Evolutionary conservation across 2,888 invertebrate species (phyloP), one percentile per base, ranked within the genome.

Genomic region (Sphaerophoria rueppellii): DNA sequence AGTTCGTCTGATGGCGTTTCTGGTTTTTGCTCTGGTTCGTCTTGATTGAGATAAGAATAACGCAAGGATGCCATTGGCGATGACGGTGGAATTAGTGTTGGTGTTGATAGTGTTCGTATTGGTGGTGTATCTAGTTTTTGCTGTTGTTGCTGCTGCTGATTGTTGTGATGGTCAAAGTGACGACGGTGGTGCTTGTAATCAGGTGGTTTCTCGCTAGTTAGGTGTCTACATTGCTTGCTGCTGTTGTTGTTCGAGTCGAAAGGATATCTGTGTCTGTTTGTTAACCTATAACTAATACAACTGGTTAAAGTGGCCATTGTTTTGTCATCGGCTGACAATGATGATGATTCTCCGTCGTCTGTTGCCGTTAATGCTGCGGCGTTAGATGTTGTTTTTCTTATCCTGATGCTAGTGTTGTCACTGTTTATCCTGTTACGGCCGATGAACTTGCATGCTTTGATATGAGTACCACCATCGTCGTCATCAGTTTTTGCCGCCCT

Each of bases 121-220:
- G 46, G 46, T 60, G 61, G 24, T 65, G 73, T 69, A 70, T 76
- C 80, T 73, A 80, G 67, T 76, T 80, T 71, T 58, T 61, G 79
- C 58, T 80, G 57, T 14, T 61, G 79, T 48, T 76, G 70, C 14
- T 70, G 52, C 14, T 37, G 65, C 35, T 87, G 82, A 77, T 73
- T 85, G 86, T 86, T 78, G 67, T 78, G 83, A 60, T 87, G 76
- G 85, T 87, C 78, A 83, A 87, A 79, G 76, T 82, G 81, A 77
- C 79, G 79, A 71, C 82, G 86, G 82, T 83, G 87, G 88, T 75
- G 87, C 82, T 76, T 86, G 82, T 70, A 85, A 86, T 76, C 85
- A 71, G 78, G 79, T 85, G 75, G 87, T 81, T 86, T 63, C 65
- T 85, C 85, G 69, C 67, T 78, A 75, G 82, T 77, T 81, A 80